Base-by-base conservation (phyloP, 2,888 invertebrate species). In the Sicus ferrugineus region DNA sequence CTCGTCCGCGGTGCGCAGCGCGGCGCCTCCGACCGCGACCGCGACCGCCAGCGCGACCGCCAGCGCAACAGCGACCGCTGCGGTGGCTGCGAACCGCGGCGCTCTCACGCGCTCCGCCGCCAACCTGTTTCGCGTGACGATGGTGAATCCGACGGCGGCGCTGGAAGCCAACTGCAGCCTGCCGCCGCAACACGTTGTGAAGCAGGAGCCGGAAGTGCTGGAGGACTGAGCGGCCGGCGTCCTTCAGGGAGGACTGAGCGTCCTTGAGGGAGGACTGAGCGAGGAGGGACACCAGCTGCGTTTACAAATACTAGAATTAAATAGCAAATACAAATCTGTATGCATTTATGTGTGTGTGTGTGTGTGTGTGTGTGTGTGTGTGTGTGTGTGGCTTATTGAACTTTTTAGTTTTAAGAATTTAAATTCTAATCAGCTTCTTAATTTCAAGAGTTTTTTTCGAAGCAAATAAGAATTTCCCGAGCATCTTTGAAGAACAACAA, bases 51-150 rank as follows among this genome's bases (percentile, higher is more conserved):
- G n/a, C n/a, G n/a, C n/a, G n/a, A n/a, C n/a, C n/a, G n/a, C 50
- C 58, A 42, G 54, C 72, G 56, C 71, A 0, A 65, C 74, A 0
- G 52, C 74, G 2, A 38, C 71, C 0, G 67, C 58, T 6, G 67
- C 72, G 3, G 70, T 74, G 0, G 70, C 73, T 1, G 69, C 59
- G 1, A 28, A 69, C 68, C 72, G 73, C 21, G 76, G 76, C 14
- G 76, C 75, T 3, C 68, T 75, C n/a, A 76, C 76, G n/a, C 70
- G 76, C 28, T 74, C 76, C 38, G 56, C 73, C 0, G 63, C 73
- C 0, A 73, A 71, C 72, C 56, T 72, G 11, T n/a, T 68, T 19
- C 73, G 76, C 2, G 73, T 72, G 19, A 74, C 72, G 21, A 70
- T 76, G 67, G 50, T 68, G n/a, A 73, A 73, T 69, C 38, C 58